These are phyloP conservation scores for Taurulus bubalis DNA, from an alignment of 2,113 vertebrate species.

Conservation along the genomic window DNA sequence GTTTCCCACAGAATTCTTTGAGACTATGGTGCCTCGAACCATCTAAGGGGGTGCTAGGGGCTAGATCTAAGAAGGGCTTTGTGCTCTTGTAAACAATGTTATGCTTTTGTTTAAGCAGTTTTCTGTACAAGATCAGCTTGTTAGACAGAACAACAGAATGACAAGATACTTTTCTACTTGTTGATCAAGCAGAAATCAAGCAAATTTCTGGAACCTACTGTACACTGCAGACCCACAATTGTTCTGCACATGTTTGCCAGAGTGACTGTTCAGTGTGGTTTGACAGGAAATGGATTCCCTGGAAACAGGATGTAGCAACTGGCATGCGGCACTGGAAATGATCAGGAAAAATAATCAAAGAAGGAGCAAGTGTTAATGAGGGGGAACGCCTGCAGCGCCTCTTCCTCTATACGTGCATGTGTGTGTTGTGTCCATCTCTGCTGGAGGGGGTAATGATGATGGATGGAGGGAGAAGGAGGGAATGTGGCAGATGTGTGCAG, in stretches of 20 bases:
- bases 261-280: constrained; percentile 48
- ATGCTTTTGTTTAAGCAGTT: background rate
- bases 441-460: constrained; percentile 66
- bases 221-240: constrained; percentile 1
- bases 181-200: constrained; percentile 29
- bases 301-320: constrained; percentile 72
- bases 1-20: too few relatives aligned
- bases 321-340: constrained; percentile 64
- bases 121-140: background rate
- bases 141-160: constrained; percentile 22
- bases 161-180: constrained; percentile 13
- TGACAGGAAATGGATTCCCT: constrained; percentile 71
- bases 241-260: constrained; percentile 49
- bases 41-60: too few relatives aligned
- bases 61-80: too few relatives aligned
- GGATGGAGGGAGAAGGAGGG: constrained; percentile 48
- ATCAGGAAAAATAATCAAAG: constrained; percentile 79
- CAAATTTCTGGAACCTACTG: constrained; percentile 16
- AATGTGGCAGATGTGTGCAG: constrained; percentile 58
- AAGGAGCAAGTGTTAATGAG: constrained; percentile 76
- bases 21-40: too few relatives aligned
- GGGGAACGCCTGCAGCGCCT: constrained; percentile 70
- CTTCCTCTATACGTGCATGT: constrained; percentile 54
- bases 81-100: too few relatives aligned
- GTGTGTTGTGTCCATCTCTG: constrained; percentile 51